phyloP scores from a whole-genome alignment of 2,888 invertebrate species.

The Synanthedon andrenaeformis region DNA sequence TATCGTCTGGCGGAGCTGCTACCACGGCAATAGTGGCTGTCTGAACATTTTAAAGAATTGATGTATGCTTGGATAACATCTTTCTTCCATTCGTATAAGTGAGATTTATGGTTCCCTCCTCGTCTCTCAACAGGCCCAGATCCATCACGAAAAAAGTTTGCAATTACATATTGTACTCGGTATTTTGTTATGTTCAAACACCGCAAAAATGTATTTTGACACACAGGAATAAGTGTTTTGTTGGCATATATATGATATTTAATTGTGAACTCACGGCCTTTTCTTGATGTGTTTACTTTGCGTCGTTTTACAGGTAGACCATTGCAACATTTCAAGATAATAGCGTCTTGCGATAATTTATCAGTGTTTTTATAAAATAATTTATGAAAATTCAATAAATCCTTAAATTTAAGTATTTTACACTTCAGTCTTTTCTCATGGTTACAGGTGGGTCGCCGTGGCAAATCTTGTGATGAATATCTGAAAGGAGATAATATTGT shows the following conservation, averaged over 20 bases:
- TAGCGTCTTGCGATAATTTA: not conserved
- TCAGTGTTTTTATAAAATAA: constrained; percentile 3
- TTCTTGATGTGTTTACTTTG: not conserved
- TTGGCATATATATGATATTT: not conserved
- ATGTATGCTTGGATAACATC: not conserved
- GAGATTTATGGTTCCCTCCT: not conserved
- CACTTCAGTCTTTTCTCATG: constrained; percentile 4
- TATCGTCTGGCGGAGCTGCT: constrained; percentile 5
- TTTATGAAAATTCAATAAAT: constrained; percentile 3
- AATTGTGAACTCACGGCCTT: not conserved
- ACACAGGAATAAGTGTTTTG: not conserved
- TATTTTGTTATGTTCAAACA: not conserved
- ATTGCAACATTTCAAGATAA: not conserved
- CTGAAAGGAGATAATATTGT: constrained; percentile 1
- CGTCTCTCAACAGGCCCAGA: not conserved
- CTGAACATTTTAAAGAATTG: not conserved
- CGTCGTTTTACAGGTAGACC: not conserved
- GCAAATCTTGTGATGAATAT: constrained; percentile 2
- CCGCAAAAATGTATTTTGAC: not conserved
- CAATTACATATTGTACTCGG: not conserved
- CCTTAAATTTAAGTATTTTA: not conserved
- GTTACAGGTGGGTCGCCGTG: constrained; percentile 2
- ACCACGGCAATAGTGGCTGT: not conserved
- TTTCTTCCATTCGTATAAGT: not conserved
- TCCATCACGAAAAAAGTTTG: not conserved